Percentiles rank a stretch among this genome's conserved stretches.
Conservation (phyloP, 2,888 invertebrate species). For the Yponomeuta plumbellus region DNA sequence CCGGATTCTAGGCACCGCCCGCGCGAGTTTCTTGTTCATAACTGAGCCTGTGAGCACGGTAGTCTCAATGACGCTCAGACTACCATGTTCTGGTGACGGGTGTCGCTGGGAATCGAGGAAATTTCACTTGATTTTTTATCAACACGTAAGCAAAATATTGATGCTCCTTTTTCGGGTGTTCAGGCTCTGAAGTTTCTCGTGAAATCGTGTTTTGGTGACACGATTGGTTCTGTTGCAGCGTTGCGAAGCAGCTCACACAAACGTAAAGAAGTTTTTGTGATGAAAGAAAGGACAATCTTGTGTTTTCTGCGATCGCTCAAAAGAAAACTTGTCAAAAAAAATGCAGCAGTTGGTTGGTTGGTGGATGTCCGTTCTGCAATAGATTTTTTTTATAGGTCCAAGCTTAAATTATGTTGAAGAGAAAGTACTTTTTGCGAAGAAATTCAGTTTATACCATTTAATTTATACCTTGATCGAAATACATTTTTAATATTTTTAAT, state of each 20-base stretch:
- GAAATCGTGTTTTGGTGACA: background rate
- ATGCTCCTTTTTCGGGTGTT: background rate
- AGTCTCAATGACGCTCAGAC: background rate
- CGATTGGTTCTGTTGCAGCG: background rate
- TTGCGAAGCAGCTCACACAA: background rate
- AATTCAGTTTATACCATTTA: too few species aligned
- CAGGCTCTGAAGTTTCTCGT: background rate
- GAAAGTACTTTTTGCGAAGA: too few species aligned
- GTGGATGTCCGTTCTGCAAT: too few species aligned
- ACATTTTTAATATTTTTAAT: too few species aligned
- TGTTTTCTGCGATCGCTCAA: background rate
- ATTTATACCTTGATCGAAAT: too few species aligned
- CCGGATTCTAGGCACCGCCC: slow-evolving; percentile 60
- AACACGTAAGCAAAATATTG: slow-evolving; percentile 18
- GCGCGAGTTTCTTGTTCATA: slow-evolving; percentile 62
- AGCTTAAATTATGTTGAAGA: too few species aligned
- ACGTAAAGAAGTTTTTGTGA: background rate
- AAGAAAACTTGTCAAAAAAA: too few species aligned
- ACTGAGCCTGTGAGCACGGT: slow-evolving; percentile 28
- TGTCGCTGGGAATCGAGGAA: slow-evolving; percentile 9
- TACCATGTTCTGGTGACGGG: background rate
- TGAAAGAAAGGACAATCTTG: background rate
- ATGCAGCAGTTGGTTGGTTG: too few species aligned
- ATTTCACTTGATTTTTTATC: slow-evolving; percentile 9
- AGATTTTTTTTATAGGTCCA: too few species aligned